Evolutionary conservation across 2,113 vertebrate genomes (phyloP).

Genomic region (Archilochus colubris): DNA sequence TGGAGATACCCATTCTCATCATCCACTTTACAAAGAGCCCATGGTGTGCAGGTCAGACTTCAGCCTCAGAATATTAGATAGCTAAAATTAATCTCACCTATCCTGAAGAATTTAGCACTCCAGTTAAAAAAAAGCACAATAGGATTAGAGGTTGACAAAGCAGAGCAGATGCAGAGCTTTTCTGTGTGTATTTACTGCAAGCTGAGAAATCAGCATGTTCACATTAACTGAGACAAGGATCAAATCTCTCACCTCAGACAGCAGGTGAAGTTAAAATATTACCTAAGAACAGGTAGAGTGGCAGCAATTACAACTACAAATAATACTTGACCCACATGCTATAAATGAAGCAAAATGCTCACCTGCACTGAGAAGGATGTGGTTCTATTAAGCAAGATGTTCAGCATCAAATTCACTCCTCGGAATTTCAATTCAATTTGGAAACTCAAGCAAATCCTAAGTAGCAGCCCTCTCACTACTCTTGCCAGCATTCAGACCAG

Average conservation of each 20-base stretch:
- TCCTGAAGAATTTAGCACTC: not conserved
- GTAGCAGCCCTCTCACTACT: rapidly evolving
- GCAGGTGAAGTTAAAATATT: not conserved
- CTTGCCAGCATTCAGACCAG: not conserved
- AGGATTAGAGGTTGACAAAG: not conserved
- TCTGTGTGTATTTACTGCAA: not conserved
- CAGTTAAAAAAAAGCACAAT: not conserved
- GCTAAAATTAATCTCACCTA: slow-evolving; percentile 17
- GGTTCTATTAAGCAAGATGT: not conserved
- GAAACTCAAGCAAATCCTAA: not conserved
- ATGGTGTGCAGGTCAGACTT: slow-evolving; percentile 19
- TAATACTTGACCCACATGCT: not conserved
- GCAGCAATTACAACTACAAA: not conserved
- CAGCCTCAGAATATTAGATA: not conserved
- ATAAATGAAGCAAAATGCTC: not conserved
- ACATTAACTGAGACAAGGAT: not conserved
- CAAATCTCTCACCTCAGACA: not conserved
- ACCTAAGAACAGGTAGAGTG: not conserved
- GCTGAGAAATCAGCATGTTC: not conserved
- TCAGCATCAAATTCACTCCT: not conserved
- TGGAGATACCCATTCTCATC: not conserved
- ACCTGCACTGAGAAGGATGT: not conserved
- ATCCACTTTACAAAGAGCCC: not conserved
- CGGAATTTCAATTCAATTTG: not conserved
- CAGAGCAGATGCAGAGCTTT: not conserved